These are phyloP conservation scores for Aythya baeri DNA, from an alignment of 2,113 vertebrate species.

Conservation along the genomic window DNA sequence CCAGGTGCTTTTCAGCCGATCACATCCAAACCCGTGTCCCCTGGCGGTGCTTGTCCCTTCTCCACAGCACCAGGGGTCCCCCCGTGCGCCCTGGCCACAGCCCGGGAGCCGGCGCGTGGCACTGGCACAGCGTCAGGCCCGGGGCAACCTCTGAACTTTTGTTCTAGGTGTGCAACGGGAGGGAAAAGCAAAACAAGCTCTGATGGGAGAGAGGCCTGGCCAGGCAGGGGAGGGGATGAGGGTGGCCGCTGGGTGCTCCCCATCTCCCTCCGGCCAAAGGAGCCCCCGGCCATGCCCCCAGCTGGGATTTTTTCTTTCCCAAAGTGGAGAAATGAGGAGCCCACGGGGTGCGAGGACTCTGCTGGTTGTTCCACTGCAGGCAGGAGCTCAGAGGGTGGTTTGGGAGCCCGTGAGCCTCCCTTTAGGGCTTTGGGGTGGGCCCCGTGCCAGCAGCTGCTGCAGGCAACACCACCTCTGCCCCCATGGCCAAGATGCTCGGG, in stretches of 20 bases:
- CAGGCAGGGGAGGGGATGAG: rapidly evolving
- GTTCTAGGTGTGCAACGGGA: not conserved
- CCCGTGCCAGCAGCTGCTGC: not conserved
- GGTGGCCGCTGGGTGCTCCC: not conserved
- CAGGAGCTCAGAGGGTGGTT: rapidly evolving
- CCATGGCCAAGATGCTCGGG: rapidly evolving
- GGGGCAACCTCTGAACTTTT: slow-evolving; percentile 37
- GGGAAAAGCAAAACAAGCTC: not conserved
- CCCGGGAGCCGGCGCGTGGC: not conserved
- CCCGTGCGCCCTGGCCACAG: not conserved
- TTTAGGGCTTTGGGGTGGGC: not conserved
- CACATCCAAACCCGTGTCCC: not conserved
- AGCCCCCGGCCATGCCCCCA: rapidly evolving
- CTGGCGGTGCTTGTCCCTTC: not conserved
- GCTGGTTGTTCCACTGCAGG: no score
- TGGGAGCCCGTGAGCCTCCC: not conserved
- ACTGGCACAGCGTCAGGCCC: not conserved
- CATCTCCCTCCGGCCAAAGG: not conserved
- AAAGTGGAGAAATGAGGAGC: not conserved
- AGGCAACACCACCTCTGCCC: rapidly evolving
- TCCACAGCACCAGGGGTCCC: not conserved
- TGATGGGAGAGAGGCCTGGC: not conserved
- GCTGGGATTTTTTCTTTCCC: not conserved
- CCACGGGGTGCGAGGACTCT: rapidly evolving
- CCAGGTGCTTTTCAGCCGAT: not conserved